These are phyloP conservation scores for Pygoscelis antarcticus DNA, from an alignment of 2,113 vertebrate genomes.

Conservation along the genomic window DNA sequence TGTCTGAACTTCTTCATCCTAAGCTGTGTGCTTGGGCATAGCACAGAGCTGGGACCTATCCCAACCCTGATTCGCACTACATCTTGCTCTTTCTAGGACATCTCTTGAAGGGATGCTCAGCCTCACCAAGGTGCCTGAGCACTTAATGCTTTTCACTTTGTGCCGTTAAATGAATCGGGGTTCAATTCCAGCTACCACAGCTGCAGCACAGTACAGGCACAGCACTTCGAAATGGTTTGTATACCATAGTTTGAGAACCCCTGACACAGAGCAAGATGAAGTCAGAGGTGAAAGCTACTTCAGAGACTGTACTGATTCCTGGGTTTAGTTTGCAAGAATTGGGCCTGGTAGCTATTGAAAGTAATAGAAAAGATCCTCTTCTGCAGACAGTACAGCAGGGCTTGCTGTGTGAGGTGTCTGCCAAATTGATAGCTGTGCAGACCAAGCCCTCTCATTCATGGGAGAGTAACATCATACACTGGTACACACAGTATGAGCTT, in stretches of 20 bases:
- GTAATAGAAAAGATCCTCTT: neutral
- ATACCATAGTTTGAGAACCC: neutral
- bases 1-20: neutral
- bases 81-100: neutral
- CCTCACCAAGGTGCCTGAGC: neutral
- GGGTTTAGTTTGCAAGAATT: neutral
- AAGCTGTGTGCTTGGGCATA: neutral
- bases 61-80: rapidly evolving
- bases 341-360: neutral
- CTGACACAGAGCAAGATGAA: neutral
- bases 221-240: neutral
- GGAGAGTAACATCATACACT: neutral
- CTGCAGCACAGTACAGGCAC: neutral
- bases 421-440: neutral
- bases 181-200: neutral
- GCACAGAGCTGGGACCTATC: neutral
- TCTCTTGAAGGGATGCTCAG: neutral
- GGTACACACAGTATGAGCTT: neutral
- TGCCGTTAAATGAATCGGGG: neutral
- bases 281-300: neutral
- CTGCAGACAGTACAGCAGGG: neutral
- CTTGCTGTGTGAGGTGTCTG: neutral
- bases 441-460: neutral
- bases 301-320: neutral
- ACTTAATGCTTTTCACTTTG: neutral